Evolutionary conservation across 2,113 vertebrate species (phyloP).

Genomic region (Apus apus): DNA sequence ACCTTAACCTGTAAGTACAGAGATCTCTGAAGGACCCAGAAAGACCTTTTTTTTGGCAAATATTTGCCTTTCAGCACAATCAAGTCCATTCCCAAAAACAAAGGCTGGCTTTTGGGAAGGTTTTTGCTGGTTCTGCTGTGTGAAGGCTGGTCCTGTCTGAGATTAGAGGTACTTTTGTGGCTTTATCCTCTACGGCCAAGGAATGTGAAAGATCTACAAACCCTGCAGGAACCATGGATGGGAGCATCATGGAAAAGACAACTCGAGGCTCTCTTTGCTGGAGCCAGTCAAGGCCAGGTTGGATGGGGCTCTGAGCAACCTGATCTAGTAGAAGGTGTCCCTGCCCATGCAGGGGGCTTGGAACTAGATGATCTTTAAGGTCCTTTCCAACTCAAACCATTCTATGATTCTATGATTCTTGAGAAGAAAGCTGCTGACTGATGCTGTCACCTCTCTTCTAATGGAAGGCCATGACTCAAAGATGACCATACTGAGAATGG

Average conservation of each 20-base stretch:
- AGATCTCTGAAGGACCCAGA: neutral
- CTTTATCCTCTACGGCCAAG: neutral
- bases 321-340: no score
- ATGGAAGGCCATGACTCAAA: neutral
- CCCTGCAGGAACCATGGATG: rapidly evolving
- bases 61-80: neutral
- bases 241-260: neutral
- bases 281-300: neutral
- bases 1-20: neutral
- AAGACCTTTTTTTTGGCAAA: neutral
- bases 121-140: neutral
- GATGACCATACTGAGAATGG: neutral
- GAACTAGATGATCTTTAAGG: no score
- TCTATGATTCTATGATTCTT: neutral
- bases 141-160: neutral
- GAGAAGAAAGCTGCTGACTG: neutral
- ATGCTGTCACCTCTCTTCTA: neutral
- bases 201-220: neutral
- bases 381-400: no score
- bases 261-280: neutral
- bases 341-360: no score
- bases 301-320: no score
- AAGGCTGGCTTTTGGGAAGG: neutral
- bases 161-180: neutral
- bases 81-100: neutral